These are phyloP conservation scores for Acholoe squamosa DNA, from an alignment of 2,888 invertebrate genomes.

Conservation along the genomic window DNA sequence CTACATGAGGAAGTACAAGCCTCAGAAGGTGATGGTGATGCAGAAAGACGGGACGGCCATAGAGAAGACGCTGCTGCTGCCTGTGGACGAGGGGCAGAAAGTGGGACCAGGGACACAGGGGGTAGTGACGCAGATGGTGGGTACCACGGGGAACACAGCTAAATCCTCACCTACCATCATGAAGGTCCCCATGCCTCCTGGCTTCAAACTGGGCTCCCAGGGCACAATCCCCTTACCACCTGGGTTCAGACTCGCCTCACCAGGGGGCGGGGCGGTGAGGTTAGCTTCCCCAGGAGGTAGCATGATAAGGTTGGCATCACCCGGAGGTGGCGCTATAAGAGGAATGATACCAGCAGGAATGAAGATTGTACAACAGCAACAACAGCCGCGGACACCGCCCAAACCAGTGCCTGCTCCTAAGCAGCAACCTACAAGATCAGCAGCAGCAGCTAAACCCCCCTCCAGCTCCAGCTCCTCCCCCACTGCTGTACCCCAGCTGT, in stretches of 20 bases:
- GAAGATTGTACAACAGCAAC: neutral
- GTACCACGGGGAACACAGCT: neutral
- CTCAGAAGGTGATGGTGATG: conserved; percentile 32
- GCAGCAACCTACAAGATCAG: neutral
- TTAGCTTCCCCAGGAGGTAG: too few relatives aligned
- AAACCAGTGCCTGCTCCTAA: neutral
- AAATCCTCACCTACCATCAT: neutral
- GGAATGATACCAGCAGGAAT: neutral
- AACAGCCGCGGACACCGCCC: neutral
- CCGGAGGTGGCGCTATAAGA: too few relatives aligned
- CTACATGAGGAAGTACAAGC: conserved; percentile 25
- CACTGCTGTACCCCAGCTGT: neutral
- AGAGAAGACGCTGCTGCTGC: conserved; percentile 21
- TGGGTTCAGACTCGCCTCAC: too few relatives aligned
- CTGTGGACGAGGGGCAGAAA: neutral
- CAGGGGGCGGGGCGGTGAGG: too few relatives aligned
- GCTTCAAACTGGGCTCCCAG: neutral
- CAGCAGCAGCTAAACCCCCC: neutral
- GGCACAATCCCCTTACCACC: too few relatives aligned
- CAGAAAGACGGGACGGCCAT: conserved; percentile 38
- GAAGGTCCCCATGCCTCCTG: neutral
- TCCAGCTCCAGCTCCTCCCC: neutral
- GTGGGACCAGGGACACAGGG: neutral
- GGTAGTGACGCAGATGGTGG: neutral
- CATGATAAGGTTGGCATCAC: too few relatives aligned